Percentiles rank a stretch among this genome's conserved stretches.
These are phyloP conservation scores for Auanema sp. DNA, from an alignment of 2,888 invertebrate genomes.

Conservation along the genomic window DNA sequence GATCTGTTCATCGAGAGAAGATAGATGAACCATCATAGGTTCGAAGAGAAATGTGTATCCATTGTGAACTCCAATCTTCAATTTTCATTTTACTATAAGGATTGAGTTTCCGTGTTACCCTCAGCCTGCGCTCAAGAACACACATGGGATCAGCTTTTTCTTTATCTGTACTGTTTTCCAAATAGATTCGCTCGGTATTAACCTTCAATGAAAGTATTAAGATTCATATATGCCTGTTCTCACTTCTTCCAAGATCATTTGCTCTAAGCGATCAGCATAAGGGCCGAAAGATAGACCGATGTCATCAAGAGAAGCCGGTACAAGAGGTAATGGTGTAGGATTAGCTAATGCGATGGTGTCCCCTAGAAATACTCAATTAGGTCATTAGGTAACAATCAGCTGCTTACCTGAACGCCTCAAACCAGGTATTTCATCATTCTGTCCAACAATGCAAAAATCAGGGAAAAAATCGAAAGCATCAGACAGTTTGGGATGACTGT, in stretches of 20 bases:
- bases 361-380: too few relatives aligned
- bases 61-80: conserved; percentile 68
- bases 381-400: too few relatives aligned
- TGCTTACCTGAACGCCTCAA: conserved; percentile 7
- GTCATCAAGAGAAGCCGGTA: conserved; percentile 40
- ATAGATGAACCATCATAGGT: conserved; percentile 65
- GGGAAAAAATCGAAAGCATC: conserved; percentile 34
- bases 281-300: conserved; percentile 37
- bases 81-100: too few relatives aligned
- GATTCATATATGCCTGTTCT: not conserved
- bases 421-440: conserved; percentile 41
- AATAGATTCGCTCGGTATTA: conserved; percentile 25
- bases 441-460: conserved; percentile 38
- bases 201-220: conserved; percentile 20
- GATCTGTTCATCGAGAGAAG: conserved; percentile 32
- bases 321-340: conserved; percentile 16
- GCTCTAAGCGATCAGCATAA: conserved; percentile 34
- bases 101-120: conserved; percentile 14
- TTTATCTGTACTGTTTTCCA: conserved; percentile 23
- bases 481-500: conserved; percentile 20
- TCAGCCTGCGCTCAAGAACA: conserved; percentile 46
- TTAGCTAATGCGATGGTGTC: conserved; percentile 4
- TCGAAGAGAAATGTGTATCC: conserved; percentile 67
- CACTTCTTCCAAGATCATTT: conserved; percentile 36
- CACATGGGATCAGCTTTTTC: conserved; percentile 4